Conservation (phyloP, 2,797 vertebrate species). For the Acrossocheilus wenchowensis region DNA sequence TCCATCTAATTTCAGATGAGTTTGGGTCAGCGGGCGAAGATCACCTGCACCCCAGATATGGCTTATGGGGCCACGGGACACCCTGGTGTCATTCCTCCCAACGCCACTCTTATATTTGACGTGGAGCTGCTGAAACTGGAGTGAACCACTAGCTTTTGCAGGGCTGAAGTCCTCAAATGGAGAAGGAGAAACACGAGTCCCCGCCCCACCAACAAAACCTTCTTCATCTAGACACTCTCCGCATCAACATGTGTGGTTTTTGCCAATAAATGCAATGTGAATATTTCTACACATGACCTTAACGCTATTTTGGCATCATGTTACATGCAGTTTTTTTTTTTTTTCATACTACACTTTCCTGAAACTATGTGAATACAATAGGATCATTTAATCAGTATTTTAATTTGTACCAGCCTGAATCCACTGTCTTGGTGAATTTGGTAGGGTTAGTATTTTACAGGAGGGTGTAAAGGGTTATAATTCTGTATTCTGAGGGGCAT, state of each 20-base stretch:
- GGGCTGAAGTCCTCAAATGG: constrained; percentile 36
- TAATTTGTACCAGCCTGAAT: constrained; percentile 73
- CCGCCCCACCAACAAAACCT: constrained; percentile 55
- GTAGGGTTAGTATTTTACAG: constrained; percentile 64
- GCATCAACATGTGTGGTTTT: constrained; percentile 66
- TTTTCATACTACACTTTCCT: constrained; percentile 77
- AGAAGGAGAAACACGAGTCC: constrained; percentile 62
- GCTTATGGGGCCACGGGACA: constrained; percentile 95
- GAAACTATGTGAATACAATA: constrained; percentile 76
- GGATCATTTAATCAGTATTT: constrained; percentile 66
- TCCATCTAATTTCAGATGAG: constrained; percentile 86
- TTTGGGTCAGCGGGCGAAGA: constrained; percentile 94
- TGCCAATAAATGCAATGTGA: constrained; percentile 67
- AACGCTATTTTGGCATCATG: constrained; percentile 49
- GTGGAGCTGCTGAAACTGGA: constrained; percentile 97
- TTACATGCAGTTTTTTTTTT: constrained; percentile 64
- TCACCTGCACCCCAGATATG: constrained; percentile 97
- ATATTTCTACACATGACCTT: constrained; percentile 65
- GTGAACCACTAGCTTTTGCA: constrained; percentile 71
- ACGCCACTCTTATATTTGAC: constrained; percentile 96
- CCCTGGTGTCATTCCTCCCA: constrained; percentile 96
- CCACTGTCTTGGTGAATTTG: constrained; percentile 88
- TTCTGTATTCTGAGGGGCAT: constrained; percentile 86
- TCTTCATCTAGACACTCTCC: constrained; percentile 68
- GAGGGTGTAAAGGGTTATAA: constrained; percentile 78